Conservation (phyloP, 2,113 vertebrate species). For the Lynx canadensis region DNA sequence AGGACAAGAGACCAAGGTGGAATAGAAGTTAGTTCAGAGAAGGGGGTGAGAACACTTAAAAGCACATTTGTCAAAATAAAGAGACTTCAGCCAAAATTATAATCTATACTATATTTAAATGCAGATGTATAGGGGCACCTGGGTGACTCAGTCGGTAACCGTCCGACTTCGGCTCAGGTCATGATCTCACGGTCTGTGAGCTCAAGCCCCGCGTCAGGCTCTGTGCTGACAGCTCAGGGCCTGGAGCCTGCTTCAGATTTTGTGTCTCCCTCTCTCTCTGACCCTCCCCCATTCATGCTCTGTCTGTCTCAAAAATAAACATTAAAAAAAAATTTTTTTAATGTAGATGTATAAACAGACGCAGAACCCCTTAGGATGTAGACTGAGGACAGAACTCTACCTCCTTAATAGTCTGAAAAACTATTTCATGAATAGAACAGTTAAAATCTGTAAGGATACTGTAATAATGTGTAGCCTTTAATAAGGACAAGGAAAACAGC, state of each 20-base stretch:
- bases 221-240: too few relatives aligned
- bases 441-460: neutral
- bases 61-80: neutral
- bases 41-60: neutral
- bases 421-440: neutral
- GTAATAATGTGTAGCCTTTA: conserved; percentile 30
- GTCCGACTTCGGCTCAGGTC: too few relatives aligned
- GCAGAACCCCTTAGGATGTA: neutral
- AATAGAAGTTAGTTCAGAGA: neutral
- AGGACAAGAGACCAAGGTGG: neutral
- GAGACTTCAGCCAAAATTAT: neutral
- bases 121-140: neutral
- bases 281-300: too few relatives aligned
- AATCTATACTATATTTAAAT: neutral
- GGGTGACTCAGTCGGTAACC: too few relatives aligned
- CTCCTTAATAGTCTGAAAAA: neutral
- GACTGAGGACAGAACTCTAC: neutral
- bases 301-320: too few relatives aligned
- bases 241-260: too few relatives aligned
- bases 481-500: conserved; percentile 15
- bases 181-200: too few relatives aligned
- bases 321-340: neutral
- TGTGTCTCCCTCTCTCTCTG: too few relatives aligned
- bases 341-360: neutral
- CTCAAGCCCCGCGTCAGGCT: too few relatives aligned